Base-by-base conservation (phyloP, 1,140 invertebrate species). In the Homarus americanus region DNA sequence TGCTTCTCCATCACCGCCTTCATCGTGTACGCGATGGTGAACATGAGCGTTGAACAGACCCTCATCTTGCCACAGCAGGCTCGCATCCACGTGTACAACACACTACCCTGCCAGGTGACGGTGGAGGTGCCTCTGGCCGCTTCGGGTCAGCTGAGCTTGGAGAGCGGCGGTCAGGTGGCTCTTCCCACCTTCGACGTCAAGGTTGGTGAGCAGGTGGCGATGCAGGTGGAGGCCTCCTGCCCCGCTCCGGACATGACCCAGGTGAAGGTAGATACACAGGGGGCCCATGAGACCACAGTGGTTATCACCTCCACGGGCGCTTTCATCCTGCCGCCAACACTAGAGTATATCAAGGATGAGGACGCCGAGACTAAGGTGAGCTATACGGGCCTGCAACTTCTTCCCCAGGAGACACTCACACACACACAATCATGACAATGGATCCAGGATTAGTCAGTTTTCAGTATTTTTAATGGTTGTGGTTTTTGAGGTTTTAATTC, bases 1-100 rank as follows among this genome's bases (percentile, higher is more conserved):
- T 92, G 98, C 17, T 94, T 99, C 3, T 97, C 97, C 10, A 96
- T 96, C 10, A 40, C 96, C 7, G 96, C 98, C 0, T 99, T 99
- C 94, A 94, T 97, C n/a, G 95, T 98, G 63, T 98, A 98, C 32
- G 98, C 96, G 34, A 93, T 98, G 44, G 95, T 99, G 1, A 97
- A 99, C 94, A 91, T 83, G n/a, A 28, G 28, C 41, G 88, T 91
- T 0, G 88, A 91, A n/a, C 88, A 91, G 58, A 84, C 72, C 3
- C n/a, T 91, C 36, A 36, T 91, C 12, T 15, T 20, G n/a, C 17
- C 72, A 9, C 36, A 24, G 5, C 72, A 85, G 7, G 88, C 88
- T 10, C 41, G 82, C 32, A 17, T 91, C n/a, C 80, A 91, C n/a
- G 32, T 91, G 20, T 91, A 91, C 72, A 91, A 87, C 44, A 32